phyloP scores from a whole-genome alignment of 2,888 invertebrate species.

The Spialia ferax region DNA sequence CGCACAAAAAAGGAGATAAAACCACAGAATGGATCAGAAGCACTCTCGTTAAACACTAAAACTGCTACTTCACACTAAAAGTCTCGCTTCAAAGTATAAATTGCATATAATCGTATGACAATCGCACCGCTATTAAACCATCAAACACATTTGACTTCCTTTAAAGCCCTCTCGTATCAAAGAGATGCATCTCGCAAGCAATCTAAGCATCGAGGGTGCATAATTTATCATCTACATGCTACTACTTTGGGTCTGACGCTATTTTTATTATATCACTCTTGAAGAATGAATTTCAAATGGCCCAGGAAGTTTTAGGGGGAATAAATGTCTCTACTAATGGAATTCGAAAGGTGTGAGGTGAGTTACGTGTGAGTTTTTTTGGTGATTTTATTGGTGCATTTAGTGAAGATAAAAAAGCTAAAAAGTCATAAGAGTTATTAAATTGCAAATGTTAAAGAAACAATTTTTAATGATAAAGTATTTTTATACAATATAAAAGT shows the following conservation, averaged over 20 bases:
- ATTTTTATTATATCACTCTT: conserved; percentile 85
- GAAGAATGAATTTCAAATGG: conserved; percentile 87
- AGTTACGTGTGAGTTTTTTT: conserved; percentile 25
- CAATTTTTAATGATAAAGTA: no score
- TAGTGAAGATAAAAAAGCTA: neutral
- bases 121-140: conserved; percentile 55
- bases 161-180: conserved; percentile 69
- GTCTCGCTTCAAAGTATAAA: conserved; percentile 24
- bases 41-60: conserved; percentile 22
- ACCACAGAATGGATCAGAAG: no score
- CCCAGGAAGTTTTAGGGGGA: conserved; percentile 83
- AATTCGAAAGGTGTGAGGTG: conserved; percentile 41
- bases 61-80: conserved; percentile 17
- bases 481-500: no score
- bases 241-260: conserved; percentile 74
- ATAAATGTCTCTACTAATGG: conserved; percentile 67
- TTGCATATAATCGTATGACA: conserved; percentile 50
- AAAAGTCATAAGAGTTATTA: no score
- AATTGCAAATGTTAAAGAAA: no score
- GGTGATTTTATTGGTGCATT: neutral
- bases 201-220: conserved; percentile 82
- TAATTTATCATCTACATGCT: conserved; percentile 75
- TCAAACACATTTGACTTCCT: conserved; percentile 74
- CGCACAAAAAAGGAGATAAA: neutral
- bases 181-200: conserved; percentile 75